phyloP scores from a whole-genome alignment of 2,888 invertebrate genomes.

The Hirtodrosophila cameraria region DNA sequence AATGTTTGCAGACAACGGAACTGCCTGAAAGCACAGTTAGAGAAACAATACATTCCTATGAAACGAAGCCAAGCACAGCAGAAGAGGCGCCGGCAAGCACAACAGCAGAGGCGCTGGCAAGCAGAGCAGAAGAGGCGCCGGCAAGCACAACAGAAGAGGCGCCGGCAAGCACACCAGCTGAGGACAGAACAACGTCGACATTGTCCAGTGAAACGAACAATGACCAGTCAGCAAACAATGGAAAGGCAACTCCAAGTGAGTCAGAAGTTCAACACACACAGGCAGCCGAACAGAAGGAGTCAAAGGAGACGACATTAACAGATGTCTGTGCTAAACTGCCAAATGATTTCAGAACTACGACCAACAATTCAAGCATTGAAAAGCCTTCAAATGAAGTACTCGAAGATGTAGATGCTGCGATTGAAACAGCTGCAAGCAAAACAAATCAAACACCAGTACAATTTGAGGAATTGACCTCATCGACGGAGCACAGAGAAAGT shows the following conservation, averaged over 20 bases:
- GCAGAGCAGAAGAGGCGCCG: not conserved
- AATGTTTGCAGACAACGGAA: not conserved
- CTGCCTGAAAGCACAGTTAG: not conserved
- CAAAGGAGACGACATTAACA: too few relatives aligned
- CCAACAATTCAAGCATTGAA: not conserved
- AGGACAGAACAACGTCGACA: not conserved
- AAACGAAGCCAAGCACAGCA: not conserved
- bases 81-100: not conserved
- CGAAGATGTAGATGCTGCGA: too few relatives aligned
- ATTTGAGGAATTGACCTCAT: conserved; percentile 59
- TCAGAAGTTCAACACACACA: too few relatives aligned
- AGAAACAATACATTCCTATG: not conserved
- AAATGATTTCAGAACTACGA: too few relatives aligned
- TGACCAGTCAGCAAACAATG: not conserved
- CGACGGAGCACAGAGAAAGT: conserved; percentile 34
- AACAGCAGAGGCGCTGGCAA: not conserved
- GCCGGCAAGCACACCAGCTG: not conserved
- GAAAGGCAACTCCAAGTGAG: too few relatives aligned
- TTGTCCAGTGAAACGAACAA: not conserved
- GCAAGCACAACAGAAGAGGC: not conserved
- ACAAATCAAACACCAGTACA: conserved; percentile 38
- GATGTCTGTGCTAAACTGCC: too few relatives aligned
- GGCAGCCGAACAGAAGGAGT: not conserved
- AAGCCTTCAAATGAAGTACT: not conserved
- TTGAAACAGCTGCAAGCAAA: not conserved